These are phyloP conservation scores for Drosophila cardini DNA, from an alignment of 1,140 invertebrate species.

Conservation along the genomic window DNA sequence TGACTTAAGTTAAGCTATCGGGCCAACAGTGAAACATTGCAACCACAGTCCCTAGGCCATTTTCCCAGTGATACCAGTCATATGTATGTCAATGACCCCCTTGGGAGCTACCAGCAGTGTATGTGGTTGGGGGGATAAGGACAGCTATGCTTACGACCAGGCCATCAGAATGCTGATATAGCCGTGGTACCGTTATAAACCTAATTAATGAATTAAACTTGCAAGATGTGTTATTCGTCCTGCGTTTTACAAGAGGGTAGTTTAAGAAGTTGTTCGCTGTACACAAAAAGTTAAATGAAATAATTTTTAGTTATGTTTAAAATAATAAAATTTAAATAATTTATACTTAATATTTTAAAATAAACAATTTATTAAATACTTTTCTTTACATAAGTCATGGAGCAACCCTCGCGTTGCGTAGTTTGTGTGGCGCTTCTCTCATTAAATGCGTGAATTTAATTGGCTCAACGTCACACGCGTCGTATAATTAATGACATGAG, in stretches of 20 bases:
- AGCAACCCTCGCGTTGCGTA: conserved; percentile 29
- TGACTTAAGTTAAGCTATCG: conserved; percentile 2
- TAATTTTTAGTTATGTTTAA: background rate
- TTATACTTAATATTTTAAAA: too few species aligned
- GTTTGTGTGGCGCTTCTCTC: conserved; percentile 61
- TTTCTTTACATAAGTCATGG: conserved; percentile 12
- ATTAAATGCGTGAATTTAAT: conserved; percentile 82
- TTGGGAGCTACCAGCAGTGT: conserved; percentile 23
- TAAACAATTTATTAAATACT: too few species aligned
- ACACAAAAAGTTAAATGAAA: background rate
- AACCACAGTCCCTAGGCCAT: conserved; percentile 31
- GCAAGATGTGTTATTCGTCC: conserved; percentile 51
- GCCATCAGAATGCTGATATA: conserved; percentile 45
- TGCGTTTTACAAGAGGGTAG: conserved; percentile 26
- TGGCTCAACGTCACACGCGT: conserved; percentile 71
- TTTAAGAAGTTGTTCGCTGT: background rate
- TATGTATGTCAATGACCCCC: conserved; percentile 77
- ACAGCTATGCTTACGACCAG: background rate
- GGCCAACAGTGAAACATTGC: conserved; percentile 41
- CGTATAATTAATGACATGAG: conserved; percentile 77
- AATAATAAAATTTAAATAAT: too few species aligned
- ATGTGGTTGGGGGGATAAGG: background rate
- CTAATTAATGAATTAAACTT: conserved; percentile 81
- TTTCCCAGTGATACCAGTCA: conserved; percentile 24
- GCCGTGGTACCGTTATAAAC: conserved; percentile 57